Evolutionary conservation across 2,888 invertebrate species (phyloP).

Genomic region (Lasiommata megera): DNA sequence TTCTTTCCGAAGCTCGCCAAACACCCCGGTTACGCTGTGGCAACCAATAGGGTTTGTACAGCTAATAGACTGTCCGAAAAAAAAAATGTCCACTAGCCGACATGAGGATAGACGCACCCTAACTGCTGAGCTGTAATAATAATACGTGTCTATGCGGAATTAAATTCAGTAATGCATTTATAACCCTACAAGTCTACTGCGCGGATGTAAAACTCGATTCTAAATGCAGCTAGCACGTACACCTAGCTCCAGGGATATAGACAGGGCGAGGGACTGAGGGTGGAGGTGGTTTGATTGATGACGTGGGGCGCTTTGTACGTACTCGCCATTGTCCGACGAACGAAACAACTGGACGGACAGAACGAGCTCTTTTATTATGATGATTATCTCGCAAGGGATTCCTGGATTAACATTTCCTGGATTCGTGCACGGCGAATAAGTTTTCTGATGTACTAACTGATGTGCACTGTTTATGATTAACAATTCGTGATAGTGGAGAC

Average conservation of each 20-base stretch:
- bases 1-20: too few species aligned
- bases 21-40: too few species aligned
- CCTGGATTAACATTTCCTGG: constrained; percentile 39
- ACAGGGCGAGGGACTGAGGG: constrained; percentile 33
- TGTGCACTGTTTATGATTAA: neutral
- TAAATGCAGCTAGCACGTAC: constrained; percentile 26
- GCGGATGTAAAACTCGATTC: constrained; percentile 23
- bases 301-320: constrained; percentile 61
- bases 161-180: constrained; percentile 15
- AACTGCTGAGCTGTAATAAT: neutral
- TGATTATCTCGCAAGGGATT: constrained; percentile 50
- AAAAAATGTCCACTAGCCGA: too few species aligned
- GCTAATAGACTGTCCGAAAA: too few species aligned
- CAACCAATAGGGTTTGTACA: too few species aligned
- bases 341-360: constrained; percentile 64
- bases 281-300: constrained; percentile 65
- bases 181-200: constrained; percentile 22
- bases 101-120: constrained; percentile 3
- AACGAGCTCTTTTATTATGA: constrained; percentile 60
- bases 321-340: constrained; percentile 67
- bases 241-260: constrained; percentile 25
- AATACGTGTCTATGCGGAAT: neutral
- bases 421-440: constrained; percentile 11
- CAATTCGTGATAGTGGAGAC: too few species aligned
- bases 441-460: neutral